phyloP scores from a whole-genome alignment of 92 coral and sea anemone species.

The Actinostola sp. region DNA sequence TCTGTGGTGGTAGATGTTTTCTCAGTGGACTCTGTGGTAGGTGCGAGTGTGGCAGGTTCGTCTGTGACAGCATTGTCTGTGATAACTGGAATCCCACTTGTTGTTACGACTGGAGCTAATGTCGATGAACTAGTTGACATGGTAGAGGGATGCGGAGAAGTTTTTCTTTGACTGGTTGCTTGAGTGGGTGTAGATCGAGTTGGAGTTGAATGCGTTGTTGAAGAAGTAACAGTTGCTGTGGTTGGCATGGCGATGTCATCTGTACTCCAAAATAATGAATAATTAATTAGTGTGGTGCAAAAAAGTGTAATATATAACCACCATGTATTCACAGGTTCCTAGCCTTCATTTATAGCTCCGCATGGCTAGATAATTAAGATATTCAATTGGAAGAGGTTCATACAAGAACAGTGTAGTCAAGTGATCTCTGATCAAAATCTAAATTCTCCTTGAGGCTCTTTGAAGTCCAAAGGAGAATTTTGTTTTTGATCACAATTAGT shows the following conservation, averaged over 20 bases:
- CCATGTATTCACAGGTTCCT: too few species aligned
- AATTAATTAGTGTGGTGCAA: too few species aligned
- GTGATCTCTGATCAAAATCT: too few species aligned
- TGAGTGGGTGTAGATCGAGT: neutral
- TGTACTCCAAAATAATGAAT: too few species aligned
- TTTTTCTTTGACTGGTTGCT: neutral
- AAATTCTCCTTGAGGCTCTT: too few species aligned
- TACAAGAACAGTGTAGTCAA: too few species aligned
- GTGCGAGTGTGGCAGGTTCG: neutral
- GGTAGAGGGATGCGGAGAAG: neutral
- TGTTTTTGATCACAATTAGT: too few species aligned
- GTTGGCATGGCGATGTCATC: conserved; percentile 1
- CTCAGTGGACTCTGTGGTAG: conserved; percentile 5
- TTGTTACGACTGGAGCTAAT: neutral
- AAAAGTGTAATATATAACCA: too few species aligned
- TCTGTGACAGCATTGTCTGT: neutral
- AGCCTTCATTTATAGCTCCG: too few species aligned
- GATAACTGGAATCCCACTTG: neutral
- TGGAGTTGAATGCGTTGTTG: neutral
- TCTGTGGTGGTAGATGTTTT: neutral
- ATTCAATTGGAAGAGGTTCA: too few species aligned
- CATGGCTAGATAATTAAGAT: too few species aligned
- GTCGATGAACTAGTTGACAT: neutral
- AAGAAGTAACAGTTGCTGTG: neutral
- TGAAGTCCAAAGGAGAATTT: too few species aligned